Evolutionary conservation across 1,140 invertebrate genomes (phyloP), one percentile per base, ranked within the genome.

Genomic region (Cotesia glomerata): DNA sequence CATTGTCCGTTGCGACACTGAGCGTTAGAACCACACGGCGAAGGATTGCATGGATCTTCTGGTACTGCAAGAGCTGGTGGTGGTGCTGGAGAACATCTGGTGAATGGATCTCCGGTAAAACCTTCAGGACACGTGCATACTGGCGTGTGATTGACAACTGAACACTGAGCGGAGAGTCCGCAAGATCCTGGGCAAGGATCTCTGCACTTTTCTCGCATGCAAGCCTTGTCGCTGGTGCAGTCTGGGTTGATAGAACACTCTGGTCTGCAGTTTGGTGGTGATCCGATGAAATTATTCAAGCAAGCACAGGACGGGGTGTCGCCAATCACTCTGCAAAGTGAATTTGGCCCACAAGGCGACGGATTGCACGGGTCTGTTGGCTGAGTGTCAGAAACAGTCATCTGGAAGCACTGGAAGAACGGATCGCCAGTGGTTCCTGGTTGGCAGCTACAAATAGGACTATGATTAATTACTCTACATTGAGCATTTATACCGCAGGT

Each of bases 101-200:
- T 87, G 72, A 93, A 92, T n/a, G 93, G 89, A 88, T 94, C 90
- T 51, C 93, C 93, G 5, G 87, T 89, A 75, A 88, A 92, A 54
- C 89, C 90, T 73, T 85, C 85, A 0, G 91, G 89, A 76, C 94
- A 95, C 2, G 88, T 89, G 78, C 94, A 95, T 68, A 91, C 90
- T 8, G 93, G 91, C 3, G 91, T 89, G 78, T 95, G 93, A 79
- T 91, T 91, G 5, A 90, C 87, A 7, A 93, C 91, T 32, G 88
- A 88, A 79, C 94, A 95, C 65, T 90, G 87, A 2, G 94, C 92
- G 75, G 90, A 89, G 9, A 90, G 82, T 11, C 93, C 93, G 81
- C 94, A 95, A 5, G 91, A 90, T 45, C 93, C 93, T 5, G 89
- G 89, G 79, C 93, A 94, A 18, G 94, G 94, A 84, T 95, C 92